These are phyloP conservation scores for Beris chalybata DNA, from an alignment of 2,888 invertebrate genomes.

Conservation along the genomic window DNA sequence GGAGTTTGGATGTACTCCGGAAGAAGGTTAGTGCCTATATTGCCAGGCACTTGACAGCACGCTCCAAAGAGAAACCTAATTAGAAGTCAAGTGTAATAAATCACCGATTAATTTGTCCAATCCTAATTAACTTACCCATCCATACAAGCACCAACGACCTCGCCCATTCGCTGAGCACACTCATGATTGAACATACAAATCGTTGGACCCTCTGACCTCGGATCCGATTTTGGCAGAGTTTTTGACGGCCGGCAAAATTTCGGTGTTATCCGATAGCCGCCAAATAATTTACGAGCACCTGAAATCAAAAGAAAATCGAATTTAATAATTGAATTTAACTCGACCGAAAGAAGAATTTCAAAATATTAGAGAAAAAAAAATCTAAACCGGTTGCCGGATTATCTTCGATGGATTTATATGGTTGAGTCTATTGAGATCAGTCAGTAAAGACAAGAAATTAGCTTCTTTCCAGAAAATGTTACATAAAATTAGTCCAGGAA, in stretches of 20 bases:
- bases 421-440: too few species aligned
- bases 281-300: constrained; percentile 72
- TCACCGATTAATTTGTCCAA: not conserved
- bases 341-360: not conserved
- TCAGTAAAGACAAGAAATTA: too few species aligned
- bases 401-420: too few species aligned
- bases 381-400: too few species aligned
- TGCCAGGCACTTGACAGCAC: constrained; percentile 76
- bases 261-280: constrained; percentile 84
- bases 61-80: constrained; percentile 78
- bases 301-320: constrained; percentile 34
- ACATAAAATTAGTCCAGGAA: too few species aligned
- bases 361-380: not conserved
- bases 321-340: not conserved
- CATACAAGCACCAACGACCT: constrained; percentile 88
- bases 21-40: constrained; percentile 54
- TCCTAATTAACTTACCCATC: constrained; percentile 63
- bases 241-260: constrained; percentile 74
- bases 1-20: constrained; percentile 47
- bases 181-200: constrained; percentile 95
- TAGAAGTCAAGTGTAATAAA: not conserved
- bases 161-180: constrained; percentile 75
- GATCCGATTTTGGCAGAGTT: constrained; percentile 62
- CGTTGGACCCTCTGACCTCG: constrained; percentile 65
- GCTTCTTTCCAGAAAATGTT: too few species aligned